phyloP scores from a whole-genome alignment of 1,140 invertebrate species.

The Drosophila nigrodunni region DNA sequence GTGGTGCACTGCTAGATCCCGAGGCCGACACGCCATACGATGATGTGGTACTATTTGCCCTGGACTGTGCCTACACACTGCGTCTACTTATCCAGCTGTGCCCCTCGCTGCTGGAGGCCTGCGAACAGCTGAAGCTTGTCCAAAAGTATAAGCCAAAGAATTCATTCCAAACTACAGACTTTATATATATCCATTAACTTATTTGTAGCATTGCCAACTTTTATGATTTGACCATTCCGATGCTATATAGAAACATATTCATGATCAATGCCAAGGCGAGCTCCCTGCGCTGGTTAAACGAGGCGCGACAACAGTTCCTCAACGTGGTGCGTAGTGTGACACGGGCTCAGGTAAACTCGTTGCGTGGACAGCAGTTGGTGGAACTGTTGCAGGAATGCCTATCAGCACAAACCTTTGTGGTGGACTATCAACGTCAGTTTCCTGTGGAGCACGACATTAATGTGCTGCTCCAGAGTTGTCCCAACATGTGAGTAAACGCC shows the following conservation, averaged over 20 bases:
- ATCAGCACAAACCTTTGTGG: conserved; percentile 88
- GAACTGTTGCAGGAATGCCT: conserved; percentile 87
- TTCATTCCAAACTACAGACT: background rate
- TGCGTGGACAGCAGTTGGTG: conserved; percentile 85
- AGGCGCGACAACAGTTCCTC: conserved; percentile 85
- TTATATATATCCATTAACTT: background rate
- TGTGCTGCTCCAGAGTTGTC: conserved; percentile 86
- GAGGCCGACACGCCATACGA: conserved; percentile 85
- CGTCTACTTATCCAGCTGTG: conserved; percentile 88
- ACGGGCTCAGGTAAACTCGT: conserved; percentile 70
- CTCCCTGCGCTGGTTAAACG: conserved; percentile 82
- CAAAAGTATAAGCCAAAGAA: conserved; percentile 52
- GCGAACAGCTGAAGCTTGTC: conserved; percentile 65
- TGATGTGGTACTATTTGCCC: conserved; percentile 89
- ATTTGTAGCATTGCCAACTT: conserved; percentile 86
- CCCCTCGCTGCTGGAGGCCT: conserved; percentile 84
- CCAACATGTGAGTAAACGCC: conserved; percentile 87
- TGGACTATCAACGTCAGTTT: conserved; percentile 89
- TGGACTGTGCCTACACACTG: conserved; percentile 89
- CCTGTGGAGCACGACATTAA: conserved; percentile 87
- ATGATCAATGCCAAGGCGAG: conserved; percentile 61
- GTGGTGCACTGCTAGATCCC: conserved; percentile 61
- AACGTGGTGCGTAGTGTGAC: conserved; percentile 78
- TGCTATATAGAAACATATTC: conserved; percentile 87
- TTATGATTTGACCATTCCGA: conserved; percentile 88